These are phyloP conservation scores for Arremon brunneinucha DNA, from an alignment of 2,797 vertebrate genomes.

Conservation along the genomic window DNA sequence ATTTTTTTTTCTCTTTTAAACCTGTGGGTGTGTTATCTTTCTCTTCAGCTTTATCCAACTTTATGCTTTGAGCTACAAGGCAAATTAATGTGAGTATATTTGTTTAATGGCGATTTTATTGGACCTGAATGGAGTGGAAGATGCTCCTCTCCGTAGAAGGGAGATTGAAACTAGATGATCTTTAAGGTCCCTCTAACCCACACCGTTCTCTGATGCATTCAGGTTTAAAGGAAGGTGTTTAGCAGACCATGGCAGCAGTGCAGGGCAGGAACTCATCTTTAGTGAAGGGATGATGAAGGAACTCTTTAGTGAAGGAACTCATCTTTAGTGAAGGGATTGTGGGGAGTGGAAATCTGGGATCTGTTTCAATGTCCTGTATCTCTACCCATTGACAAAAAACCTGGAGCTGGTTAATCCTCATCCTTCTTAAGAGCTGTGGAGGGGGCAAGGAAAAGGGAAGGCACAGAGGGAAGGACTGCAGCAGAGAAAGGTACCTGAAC, in stretches of 20 bases:
- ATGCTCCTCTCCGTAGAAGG: neutral
- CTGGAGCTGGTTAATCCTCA: neutral
- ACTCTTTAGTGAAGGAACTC: neutral
- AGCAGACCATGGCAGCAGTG: neutral
- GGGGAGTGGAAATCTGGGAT: neutral
- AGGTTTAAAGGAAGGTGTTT: neutral
- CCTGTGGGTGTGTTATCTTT: neutral
- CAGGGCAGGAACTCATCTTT: neutral
- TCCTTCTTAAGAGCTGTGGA: neutral
- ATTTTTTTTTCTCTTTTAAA: neutral
- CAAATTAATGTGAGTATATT: neutral
- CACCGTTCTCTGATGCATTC: too few species aligned
- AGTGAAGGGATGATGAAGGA: too few species aligned
- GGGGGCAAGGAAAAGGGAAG: neutral
- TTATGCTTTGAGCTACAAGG: neutral
- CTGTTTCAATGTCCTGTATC: neutral
- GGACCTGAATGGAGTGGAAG: neutral
- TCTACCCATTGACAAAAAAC: accelerated
- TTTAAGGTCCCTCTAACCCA: neutral
- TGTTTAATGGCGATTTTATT: neutral
- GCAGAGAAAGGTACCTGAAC: neutral
- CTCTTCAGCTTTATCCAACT: neutral
- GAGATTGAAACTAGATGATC: neutral
- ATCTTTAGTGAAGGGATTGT: neutral
- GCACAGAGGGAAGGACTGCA: neutral